phyloP scores from a whole-genome alignment of 1,140 invertebrate genomes.

The Aradophagus sp. region DNA sequence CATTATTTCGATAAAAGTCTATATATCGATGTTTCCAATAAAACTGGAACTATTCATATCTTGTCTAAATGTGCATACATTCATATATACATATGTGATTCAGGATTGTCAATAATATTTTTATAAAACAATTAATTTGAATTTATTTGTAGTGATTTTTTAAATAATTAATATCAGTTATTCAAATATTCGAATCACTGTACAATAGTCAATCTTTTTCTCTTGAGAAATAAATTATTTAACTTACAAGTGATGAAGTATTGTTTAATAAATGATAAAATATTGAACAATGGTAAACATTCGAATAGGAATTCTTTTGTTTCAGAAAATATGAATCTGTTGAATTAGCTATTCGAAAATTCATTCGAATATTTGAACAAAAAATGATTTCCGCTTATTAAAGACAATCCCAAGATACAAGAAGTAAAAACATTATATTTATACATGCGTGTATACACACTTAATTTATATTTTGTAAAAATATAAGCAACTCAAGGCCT shows the following conservation, averaged over 20 bases:
- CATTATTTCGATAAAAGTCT: constrained; percentile 62
- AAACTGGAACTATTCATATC: constrained; percentile 72
- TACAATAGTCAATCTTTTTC: too few relatives aligned
- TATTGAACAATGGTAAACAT: background rate
- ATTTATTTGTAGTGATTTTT: too few relatives aligned
- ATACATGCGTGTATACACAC: constrained; percentile 39
- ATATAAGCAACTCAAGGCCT: constrained; percentile 59
- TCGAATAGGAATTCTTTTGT: constrained; percentile 11
- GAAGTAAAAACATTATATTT: constrained; percentile 18
- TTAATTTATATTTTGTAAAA: constrained; percentile 48
- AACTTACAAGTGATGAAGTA: background rate
- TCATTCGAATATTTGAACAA: constrained; percentile 49
- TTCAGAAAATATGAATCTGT: constrained; percentile 4
- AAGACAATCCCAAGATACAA: constrained; percentile 20
- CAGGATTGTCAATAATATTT: constrained; percentile 60
- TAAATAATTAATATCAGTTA: too few relatives aligned
- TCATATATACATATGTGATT: constrained; percentile 63
- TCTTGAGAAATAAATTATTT: too few relatives aligned
- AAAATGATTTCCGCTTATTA: constrained; percentile 11
- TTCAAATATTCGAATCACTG: too few relatives aligned
- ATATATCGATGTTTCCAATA: constrained; percentile 70
- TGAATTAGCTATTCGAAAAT: constrained; percentile 29
- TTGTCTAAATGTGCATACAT: constrained; percentile 65
- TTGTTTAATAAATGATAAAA: background rate
- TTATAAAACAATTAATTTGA: too few relatives aligned